Evolutionary conservation across 2,888 invertebrate genomes (phyloP), one percentile per base, ranked within the genome.

Genomic region (Cataglyphis cursor): DNA sequence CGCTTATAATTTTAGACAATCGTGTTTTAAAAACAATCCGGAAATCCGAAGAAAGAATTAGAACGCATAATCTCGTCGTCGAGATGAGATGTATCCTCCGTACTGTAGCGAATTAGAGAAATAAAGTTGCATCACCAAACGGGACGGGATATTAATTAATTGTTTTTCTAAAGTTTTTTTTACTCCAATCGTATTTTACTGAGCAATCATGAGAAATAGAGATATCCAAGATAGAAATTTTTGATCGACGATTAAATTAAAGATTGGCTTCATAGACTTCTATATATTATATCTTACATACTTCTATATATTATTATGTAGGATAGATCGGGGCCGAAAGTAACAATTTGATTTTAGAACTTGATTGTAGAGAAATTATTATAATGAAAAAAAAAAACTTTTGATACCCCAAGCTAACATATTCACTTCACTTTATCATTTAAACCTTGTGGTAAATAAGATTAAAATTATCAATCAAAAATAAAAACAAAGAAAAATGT

Each of bases 171-270:
- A 76, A 54, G 9, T 12, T 66, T 76, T 18, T 62, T 18, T 62
- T 21, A 31, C 31, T 61, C 31, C 12, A 31, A 44, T 9, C 18
- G 21, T n/a, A 75, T 24, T 21, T 65, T 2, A 51, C 65, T 65
- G 65, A 38, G 35, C 12, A 65, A 65, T 24, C 66, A 9, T 38
- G 18, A 31, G n/a, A 41, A 57, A 59, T 44, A 70, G 28, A 74
- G 28, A 75, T 68, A 59, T 59, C 21, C 10, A 21, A 80, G 24
- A 54, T 72, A 72, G 35, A 72, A 44, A n/a, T 80, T 35, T 61
- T 48, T 35, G 24, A 59, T 70, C 72, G 44, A 72, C n/a, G 35
- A 72, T 65, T 51, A 21, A 12, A 15, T 41, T 65, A 15, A 28
- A 41, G 10, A n/a, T 12, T 12, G 51, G 18, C n/a, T 38, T 65